Evolutionary conservation across 2,797 vertebrate genomes (phyloP).

Genomic region (Malurus leucopterus): DNA sequence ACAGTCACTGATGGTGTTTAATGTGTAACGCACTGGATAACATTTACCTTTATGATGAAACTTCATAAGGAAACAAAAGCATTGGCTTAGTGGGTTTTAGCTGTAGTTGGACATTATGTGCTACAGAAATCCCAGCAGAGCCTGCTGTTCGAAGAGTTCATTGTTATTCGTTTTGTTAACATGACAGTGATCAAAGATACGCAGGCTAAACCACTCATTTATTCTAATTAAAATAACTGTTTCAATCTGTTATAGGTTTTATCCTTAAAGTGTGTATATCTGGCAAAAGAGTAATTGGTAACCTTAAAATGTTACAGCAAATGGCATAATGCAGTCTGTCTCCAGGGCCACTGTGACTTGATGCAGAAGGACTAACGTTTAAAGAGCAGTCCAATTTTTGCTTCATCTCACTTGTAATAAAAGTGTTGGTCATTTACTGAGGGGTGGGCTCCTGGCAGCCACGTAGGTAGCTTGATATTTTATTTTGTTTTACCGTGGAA

Average conservation of each 20-base stretch:
- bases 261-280: constrained; percentile 32
- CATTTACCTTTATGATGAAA: constrained; percentile 49
- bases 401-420: not conserved
- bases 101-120: constrained; percentile 8
- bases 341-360: not conserved
- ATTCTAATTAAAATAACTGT: constrained; percentile 69
- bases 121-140: constrained; percentile 34
- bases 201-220: constrained; percentile 56
- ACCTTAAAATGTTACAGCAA: not conserved
- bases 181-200: constrained; percentile 57
- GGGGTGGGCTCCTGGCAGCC: not conserved
- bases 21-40: constrained; percentile 17
- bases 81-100: constrained; percentile 15
- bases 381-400: not conserved
- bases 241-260: constrained; percentile 56
- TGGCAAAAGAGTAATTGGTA: constrained; percentile 13
- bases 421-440: not conserved
- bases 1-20: constrained; percentile 24
- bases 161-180: constrained; percentile 69
- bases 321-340: not conserved
- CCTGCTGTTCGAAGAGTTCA: constrained; percentile 38
- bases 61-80: constrained; percentile 29
- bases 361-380: not conserved
- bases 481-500: constrained; percentile 7
- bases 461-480: not conserved